Evolutionary conservation across 2,888 invertebrate genomes (phyloP).

Genomic region (Conomelus anceps): DNA sequence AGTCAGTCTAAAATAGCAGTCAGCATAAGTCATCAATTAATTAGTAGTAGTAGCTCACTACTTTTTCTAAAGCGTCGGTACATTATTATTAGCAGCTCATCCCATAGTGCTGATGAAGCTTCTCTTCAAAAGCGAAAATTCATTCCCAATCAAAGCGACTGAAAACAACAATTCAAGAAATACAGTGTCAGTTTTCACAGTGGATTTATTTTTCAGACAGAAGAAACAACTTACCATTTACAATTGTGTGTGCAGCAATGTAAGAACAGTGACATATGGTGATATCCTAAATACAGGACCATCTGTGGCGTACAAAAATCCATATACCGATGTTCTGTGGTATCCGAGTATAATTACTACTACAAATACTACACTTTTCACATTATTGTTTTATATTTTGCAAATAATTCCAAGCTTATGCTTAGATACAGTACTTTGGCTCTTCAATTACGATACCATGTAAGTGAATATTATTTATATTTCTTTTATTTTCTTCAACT

Average conservation of each 20-base stretch:
- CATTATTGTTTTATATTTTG: slow-evolving; percentile 19
- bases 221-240: slow-evolving; percentile 9
- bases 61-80: no score
- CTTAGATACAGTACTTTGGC: slow-evolving; percentile 11
- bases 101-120: no score
- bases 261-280: neutral
- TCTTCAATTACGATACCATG: slow-evolving; percentile 21
- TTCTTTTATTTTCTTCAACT: neutral
- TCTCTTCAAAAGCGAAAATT: no score
- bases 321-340: slow-evolving; percentile 25
- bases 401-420: slow-evolving; percentile 22
- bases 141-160: no score
- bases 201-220: neutral
- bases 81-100: no score
- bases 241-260: slow-evolving; percentile 14
- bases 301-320: neutral
- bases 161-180: no score
- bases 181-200: neutral
- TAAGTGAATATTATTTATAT: slow-evolving; percentile 18
- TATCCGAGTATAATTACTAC: slow-evolving; percentile 22
- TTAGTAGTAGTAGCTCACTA: no score
- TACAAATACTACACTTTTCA: slow-evolving; percentile 18
- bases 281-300: slow-evolving; percentile 10
- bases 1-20: no score
- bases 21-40: no score